These are phyloP conservation scores for Trachythela sp. DNA, from an alignment of 64 coral and sea anemone genomes.

Conservation along the genomic window DNA sequence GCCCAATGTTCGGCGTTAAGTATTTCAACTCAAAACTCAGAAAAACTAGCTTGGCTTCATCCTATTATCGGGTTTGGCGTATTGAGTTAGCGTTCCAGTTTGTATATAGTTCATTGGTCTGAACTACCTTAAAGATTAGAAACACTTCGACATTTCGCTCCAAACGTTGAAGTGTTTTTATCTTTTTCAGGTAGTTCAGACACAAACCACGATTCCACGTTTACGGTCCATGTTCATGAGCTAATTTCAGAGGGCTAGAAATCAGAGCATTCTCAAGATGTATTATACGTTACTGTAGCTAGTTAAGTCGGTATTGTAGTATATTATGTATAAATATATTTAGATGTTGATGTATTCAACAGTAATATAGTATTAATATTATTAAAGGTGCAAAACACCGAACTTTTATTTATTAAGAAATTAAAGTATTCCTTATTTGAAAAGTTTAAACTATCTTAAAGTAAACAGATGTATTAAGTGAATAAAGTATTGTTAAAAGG, in stretches of 20 bases:
- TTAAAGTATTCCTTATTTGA: conserved; percentile 24
- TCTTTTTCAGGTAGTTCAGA: too few species aligned
- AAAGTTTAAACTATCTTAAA: neutral
- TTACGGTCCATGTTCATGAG: too few species aligned
- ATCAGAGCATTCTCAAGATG: neutral
- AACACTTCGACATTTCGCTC: too few species aligned
- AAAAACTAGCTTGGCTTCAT: too few species aligned
- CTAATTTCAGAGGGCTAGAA: neutral
- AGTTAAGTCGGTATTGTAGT: neutral
- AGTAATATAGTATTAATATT: neutral
- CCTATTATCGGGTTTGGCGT: too few species aligned
- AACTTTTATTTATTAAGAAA: conserved; percentile 27
- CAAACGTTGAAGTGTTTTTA: too few species aligned
- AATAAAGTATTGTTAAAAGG: neutral
- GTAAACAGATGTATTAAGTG: neutral
- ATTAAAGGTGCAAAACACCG: neutral
- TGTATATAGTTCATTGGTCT: too few species aligned
- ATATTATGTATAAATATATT: conserved; percentile 7
- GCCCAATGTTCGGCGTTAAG: too few species aligned
- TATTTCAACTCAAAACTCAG: too few species aligned
- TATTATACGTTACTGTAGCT: neutral
- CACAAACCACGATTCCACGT: too few species aligned
- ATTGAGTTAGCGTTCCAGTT: too few species aligned
- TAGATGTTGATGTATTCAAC: neutral
- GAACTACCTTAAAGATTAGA: too few species aligned